Conservation (phyloP, 2,888 invertebrate genomes). For the Chymomyza procnemis region DNA sequence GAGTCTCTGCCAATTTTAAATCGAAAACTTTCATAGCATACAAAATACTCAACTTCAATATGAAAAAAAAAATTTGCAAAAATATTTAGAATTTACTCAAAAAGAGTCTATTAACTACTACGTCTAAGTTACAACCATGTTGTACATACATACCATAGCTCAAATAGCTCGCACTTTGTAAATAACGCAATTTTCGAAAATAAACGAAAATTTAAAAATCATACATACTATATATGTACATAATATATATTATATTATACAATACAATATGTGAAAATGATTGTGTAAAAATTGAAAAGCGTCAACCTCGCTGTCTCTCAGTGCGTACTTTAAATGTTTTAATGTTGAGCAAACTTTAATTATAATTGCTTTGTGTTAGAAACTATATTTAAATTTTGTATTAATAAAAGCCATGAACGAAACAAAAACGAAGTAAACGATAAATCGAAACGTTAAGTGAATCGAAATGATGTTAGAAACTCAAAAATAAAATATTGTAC, state of each 20-base stretch:
- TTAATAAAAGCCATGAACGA: conserved; percentile 39
- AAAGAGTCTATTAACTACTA: conserved; percentile 18
- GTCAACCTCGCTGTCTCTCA: conserved; percentile 78
- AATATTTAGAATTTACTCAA: background rate
- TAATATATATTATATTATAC: conserved; percentile 14
- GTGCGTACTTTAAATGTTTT: conserved; percentile 59
- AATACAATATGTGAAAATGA: conserved; percentile 32
- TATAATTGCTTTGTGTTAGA: conserved; percentile 25
- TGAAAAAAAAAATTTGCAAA: background rate
- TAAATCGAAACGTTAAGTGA: conserved; percentile 17
- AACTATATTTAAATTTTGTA: conserved; percentile 14
- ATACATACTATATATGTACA: conserved; percentile 17
- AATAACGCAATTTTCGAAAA: background rate
- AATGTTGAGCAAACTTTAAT: conserved; percentile 24
- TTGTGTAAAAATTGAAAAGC: conserved; percentile 25
- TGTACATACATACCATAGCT: background rate
- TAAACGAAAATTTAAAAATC: background rate
- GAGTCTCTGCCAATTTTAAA: conserved; percentile 54
- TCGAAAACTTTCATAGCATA: conserved; percentile 42
- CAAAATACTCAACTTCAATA: conserved; percentile 43
- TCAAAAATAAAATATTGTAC: conserved; percentile 53
- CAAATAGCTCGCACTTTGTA: background rate
- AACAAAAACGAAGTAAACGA: conserved; percentile 40
- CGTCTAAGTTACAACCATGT: background rate
- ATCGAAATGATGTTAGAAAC: conserved; percentile 17